These are phyloP conservation scores for Pristionchus fissidentatus DNA, from an alignment of 2,888 invertebrate species.

Conservation along the genomic window DNA sequence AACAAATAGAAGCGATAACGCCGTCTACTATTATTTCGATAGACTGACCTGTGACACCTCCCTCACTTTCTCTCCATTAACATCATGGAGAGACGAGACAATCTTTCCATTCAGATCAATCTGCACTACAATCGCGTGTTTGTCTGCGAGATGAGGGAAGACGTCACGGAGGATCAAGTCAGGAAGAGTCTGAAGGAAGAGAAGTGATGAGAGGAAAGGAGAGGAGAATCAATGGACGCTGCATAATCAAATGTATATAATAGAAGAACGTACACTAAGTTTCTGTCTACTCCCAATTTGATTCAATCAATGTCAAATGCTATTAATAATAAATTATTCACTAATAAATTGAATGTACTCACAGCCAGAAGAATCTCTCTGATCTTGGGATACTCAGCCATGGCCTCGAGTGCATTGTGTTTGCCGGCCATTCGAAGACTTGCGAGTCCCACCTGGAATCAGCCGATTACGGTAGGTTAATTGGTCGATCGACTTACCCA, in stretches of 20 bases:
- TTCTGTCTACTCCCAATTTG: no score
- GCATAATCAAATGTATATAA: no score
- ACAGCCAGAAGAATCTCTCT: neutral
- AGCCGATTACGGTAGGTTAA: neutral
- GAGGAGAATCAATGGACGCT: no score
- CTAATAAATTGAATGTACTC: no score
- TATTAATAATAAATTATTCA: no score
- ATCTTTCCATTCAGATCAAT: slow-evolving; percentile 58
- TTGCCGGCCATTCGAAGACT: neutral
- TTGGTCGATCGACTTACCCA: neutral
- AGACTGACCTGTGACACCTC: slow-evolving; percentile 68
- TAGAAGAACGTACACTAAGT: no score
- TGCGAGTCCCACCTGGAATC: neutral
- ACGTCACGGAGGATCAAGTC: slow-evolving; percentile 54
- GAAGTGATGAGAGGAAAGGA: no score
- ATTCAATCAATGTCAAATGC: no score
- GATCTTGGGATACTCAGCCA: neutral
- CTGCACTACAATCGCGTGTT: slow-evolving; percentile 64
- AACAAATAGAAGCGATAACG: neutral
- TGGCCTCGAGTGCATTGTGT: neutral
- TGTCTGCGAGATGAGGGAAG: slow-evolving; percentile 59
- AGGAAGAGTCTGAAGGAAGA: slow-evolving; percentile 51
- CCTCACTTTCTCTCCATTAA: slow-evolving; percentile 60
- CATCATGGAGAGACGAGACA: slow-evolving; percentile 68
- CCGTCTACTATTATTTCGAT: neutral